phyloP scores from a whole-genome alignment of 2,113 vertebrate genomes.

The Chloropsis cyanopogon region DNA sequence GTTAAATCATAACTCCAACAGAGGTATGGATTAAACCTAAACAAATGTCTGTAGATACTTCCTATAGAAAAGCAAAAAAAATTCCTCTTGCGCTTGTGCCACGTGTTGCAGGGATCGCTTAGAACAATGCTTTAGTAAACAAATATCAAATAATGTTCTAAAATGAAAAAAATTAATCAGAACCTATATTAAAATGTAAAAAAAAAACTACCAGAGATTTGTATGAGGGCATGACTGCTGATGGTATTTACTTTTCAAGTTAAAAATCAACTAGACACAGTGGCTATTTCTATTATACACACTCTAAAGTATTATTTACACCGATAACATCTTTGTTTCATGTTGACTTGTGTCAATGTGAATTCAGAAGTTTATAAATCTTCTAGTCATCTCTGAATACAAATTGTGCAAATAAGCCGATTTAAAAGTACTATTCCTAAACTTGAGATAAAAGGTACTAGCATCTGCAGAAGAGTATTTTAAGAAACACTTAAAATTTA shows the following conservation, averaged over 20 bases:
- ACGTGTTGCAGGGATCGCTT: neutral
- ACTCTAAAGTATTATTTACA: neutral
- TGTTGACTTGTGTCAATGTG: neutral
- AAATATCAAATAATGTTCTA: neutral
- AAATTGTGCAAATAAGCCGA: neutral
- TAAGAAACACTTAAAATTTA: neutral
- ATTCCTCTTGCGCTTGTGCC: neutral
- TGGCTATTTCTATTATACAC: neutral
- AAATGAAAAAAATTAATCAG: neutral
- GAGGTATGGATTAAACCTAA: neutral
- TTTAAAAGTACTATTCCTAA: neutral
- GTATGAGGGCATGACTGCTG: neutral
- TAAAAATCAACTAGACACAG: neutral
- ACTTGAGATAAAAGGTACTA: neutral
- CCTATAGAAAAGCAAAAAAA: neutral
- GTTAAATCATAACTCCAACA: neutral
- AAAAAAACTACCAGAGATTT: neutral
- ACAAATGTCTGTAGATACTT: neutral
- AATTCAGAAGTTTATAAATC: neutral
- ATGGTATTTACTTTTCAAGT: neutral
- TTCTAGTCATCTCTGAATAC: neutral
- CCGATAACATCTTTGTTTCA: neutral
- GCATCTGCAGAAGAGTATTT: neutral
- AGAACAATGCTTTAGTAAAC: neutral
- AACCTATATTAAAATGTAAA: neutral